Percentiles rank a stretch among this genome's conserved stretches.
These are phyloP conservation scores for Cryptocephalus primarius DNA, from an alignment of 2,888 invertebrate species.

Conservation along the genomic window DNA sequence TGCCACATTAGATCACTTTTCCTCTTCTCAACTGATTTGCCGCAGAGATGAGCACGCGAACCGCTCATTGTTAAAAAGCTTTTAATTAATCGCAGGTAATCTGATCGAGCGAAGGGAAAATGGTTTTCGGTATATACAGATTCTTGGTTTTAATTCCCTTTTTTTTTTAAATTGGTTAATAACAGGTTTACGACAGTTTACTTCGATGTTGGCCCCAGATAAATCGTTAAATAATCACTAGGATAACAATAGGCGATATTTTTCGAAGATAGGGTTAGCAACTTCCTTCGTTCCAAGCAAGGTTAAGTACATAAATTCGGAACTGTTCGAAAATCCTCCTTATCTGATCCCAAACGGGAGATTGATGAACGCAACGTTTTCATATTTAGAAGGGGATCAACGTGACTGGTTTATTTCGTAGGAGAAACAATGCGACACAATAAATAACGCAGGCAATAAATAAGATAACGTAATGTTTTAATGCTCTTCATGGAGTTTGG, in stretches of 20 bases:
- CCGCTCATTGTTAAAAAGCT: no score
- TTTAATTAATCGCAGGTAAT: no score
- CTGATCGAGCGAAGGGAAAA: no score
- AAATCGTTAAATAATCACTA: constrained; percentile 9
- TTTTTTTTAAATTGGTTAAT: no score
- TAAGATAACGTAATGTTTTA: background rate
- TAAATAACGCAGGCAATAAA: background rate
- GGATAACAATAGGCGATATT: constrained; percentile 14
- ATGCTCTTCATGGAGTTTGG: constrained; percentile 28
- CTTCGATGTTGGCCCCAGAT: background rate
- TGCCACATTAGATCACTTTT: constrained; percentile 8
- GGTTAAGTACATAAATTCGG: constrained; percentile 13
- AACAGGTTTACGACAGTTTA: no score
- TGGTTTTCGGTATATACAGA: no score
- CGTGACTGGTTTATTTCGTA: no score
- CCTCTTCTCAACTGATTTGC: no score
- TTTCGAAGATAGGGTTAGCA: constrained; percentile 12
- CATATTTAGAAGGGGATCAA: background rate
- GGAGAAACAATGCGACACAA: background rate
- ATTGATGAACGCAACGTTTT: no score
- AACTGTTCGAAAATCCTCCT: background rate
- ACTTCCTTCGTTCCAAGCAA: constrained; percentile 12
- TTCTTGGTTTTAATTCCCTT: no score
- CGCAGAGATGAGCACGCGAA: no score
- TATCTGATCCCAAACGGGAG: no score